Evolutionary conservation across 2,113 vertebrate species (phyloP).

Genomic region (Phalacrocorax brasilianus): DNA sequence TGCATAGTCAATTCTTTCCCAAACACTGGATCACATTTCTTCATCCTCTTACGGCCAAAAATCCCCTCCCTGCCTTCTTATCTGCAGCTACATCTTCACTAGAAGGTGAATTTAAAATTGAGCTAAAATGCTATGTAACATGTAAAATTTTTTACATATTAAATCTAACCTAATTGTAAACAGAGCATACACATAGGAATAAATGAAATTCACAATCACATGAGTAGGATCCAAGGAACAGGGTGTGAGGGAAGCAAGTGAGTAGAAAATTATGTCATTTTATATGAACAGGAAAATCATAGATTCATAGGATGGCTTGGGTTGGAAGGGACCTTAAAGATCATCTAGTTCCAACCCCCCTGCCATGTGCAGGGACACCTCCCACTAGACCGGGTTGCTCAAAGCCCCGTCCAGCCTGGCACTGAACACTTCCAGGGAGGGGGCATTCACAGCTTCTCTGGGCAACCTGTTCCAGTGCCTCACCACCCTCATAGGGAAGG

Average conservation of each 20-base stretch:
- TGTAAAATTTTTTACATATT: neutral
- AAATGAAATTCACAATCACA: neutral
- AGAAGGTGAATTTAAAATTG: neutral
- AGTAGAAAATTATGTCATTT: neutral
- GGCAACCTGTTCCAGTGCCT: neutral
- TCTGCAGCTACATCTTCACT: neutral
- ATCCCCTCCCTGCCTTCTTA: neutral
- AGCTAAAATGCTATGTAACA: neutral
- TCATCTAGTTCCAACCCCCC: neutral
- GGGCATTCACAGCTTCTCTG: neutral
- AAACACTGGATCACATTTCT: neutral
- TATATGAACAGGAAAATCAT: neutral
- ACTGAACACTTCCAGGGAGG: neutral
- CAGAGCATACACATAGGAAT: neutral
- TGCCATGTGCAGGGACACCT: neutral
- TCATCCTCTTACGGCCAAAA: neutral
- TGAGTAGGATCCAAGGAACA: neutral
- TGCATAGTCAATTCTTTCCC: neutral
- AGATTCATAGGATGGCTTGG: neutral
- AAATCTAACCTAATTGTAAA: neutral
- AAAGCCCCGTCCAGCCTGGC: neutral
- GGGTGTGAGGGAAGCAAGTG: neutral
- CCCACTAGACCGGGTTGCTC: neutral
- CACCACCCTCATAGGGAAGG: neutral
- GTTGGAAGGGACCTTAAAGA: neutral